phyloP scores from a whole-genome alignment of 1,140 invertebrate species.

The Drosophila ambigua region DNA sequence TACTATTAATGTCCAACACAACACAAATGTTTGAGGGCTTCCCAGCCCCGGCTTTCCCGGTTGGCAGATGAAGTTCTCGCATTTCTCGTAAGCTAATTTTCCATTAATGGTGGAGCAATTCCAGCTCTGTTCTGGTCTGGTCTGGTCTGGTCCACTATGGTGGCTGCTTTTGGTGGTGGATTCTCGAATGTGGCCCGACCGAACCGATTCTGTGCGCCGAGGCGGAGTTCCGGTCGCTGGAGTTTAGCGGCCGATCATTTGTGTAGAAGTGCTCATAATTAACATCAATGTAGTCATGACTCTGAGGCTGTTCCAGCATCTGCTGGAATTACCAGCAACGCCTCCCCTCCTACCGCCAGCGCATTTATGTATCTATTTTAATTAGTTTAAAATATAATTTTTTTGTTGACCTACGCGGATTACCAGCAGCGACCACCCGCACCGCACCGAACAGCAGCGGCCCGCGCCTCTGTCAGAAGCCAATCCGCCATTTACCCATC shows the following conservation, averaged over 20 bases:
- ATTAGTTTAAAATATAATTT: conserved; percentile 66
- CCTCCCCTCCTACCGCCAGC: background rate
- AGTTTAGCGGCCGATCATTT: conserved; percentile 33
- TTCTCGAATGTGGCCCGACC: background rate
- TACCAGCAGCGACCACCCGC: conserved; percentile 20
- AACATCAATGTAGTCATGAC: conserved; percentile 36
- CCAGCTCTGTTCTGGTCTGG: conserved; percentile 15
- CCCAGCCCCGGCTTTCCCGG: conserved; percentile 5
- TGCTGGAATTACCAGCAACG: background rate
- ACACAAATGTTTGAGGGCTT: conserved; percentile 47
- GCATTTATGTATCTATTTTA: conserved; percentile 59
- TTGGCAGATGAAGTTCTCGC: conserved; percentile 57
- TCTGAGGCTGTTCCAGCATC: conserved; percentile 35
- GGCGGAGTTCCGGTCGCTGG: conserved; percentile 69
- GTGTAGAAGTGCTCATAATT: conserved; percentile 50
- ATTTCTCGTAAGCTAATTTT: conserved; percentile 59
- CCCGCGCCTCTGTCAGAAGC: conserved; percentile 11
- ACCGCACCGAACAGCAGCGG: conserved; percentile 1
- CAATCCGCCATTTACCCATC: conserved; percentile 1
- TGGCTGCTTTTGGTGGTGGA: conserved; percentile 44
- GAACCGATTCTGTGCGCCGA: conserved; percentile 48
- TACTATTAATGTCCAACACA: conserved; percentile 58
- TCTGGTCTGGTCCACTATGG: conserved; percentile 36
- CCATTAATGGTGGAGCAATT: conserved; percentile 66
- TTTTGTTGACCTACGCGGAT: conserved; percentile 24